Evolutionary conservation across 2,888 invertebrate genomes (phyloP).

Genomic region (Drosophila falleni): DNA sequence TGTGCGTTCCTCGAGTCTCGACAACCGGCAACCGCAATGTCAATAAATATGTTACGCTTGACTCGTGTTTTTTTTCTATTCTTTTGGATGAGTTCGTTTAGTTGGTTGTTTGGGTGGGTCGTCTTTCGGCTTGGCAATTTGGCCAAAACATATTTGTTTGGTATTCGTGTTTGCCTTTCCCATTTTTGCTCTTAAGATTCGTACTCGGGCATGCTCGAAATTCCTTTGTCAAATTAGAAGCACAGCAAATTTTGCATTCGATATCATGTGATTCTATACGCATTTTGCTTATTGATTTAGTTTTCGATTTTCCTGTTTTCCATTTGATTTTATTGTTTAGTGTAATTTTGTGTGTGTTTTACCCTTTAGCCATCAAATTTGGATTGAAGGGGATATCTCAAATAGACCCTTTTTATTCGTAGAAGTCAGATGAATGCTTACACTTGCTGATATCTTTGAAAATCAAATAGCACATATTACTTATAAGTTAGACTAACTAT

Average conservation of each 20-base stretch:
- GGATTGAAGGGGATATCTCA: not conserved
- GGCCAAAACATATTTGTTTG: constrained; percentile 79
- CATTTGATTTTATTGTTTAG: constrained; percentile 32
- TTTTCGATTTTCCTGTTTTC: constrained; percentile 26
- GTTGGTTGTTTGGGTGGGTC: constrained; percentile 26
- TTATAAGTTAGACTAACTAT: not conserved
- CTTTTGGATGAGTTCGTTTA: constrained; percentile 32
- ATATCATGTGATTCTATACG: constrained; percentile 40
- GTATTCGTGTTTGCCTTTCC: constrained; percentile 49
- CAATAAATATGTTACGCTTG: constrained; percentile 82
- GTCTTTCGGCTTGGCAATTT: constrained; percentile 62
- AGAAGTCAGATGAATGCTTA: no score
- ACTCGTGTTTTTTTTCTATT: constrained; percentile 53
- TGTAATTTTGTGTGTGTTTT: constrained; percentile 9
- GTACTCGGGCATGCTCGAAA: constrained; percentile 8
- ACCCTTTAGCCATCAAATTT: not conserved
- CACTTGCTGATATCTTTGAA: no score
- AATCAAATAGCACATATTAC: no score
- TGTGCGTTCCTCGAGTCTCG: constrained; percentile 51
- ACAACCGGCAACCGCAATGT: constrained; percentile 72
- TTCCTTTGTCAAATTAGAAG: constrained; percentile 48
- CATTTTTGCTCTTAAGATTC: constrained; percentile 12
- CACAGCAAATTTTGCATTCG: constrained; percentile 44
- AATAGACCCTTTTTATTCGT: not conserved
- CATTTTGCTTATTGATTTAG: constrained; percentile 27